phyloP scores from a whole-genome alignment of 2,113 vertebrate species.

The Ramphastos sulfuratus region DNA sequence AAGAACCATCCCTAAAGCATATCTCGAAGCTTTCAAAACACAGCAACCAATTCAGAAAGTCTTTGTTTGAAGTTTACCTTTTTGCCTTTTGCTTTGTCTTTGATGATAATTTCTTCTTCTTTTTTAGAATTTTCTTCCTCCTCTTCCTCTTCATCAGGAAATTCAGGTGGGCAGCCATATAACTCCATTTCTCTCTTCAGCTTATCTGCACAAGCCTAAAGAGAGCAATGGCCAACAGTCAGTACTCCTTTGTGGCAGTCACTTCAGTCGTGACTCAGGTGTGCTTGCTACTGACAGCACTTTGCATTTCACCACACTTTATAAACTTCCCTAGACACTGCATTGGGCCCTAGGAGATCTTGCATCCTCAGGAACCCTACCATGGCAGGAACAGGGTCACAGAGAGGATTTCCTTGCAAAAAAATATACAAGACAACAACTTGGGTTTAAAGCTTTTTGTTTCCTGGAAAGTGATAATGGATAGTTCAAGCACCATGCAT shows the following conservation, averaged over 20 bases:
- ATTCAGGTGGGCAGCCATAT: conserved; percentile 92
- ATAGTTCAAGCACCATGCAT: neutral
- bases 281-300: neutral
- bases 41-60: neutral
- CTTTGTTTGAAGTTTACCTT: conserved; percentile 77
- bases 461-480: neutral
- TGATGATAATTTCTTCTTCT: conserved; percentile 87
- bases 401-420: neutral
- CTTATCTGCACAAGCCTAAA: conserved; percentile 96
- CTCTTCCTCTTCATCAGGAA: conserved; percentile 93
- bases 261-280: neutral
- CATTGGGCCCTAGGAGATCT: neutral
- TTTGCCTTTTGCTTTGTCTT: conserved; percentile 96
- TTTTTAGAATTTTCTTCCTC: conserved; percentile 80
- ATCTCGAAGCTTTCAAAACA: neutral
- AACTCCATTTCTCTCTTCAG: conserved; percentile 95
- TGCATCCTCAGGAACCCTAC: neutral
- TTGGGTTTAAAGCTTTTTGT: neutral
- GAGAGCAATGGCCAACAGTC: neutral
- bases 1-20: neutral
- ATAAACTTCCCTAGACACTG: neutral
- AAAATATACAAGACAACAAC: neutral
- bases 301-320: neutral
- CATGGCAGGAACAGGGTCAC: neutral
- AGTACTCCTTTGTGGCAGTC: neutral